phyloP scores from a whole-genome alignment of 2,113 vertebrate species.

The Anthoscopus minutus region DNA sequence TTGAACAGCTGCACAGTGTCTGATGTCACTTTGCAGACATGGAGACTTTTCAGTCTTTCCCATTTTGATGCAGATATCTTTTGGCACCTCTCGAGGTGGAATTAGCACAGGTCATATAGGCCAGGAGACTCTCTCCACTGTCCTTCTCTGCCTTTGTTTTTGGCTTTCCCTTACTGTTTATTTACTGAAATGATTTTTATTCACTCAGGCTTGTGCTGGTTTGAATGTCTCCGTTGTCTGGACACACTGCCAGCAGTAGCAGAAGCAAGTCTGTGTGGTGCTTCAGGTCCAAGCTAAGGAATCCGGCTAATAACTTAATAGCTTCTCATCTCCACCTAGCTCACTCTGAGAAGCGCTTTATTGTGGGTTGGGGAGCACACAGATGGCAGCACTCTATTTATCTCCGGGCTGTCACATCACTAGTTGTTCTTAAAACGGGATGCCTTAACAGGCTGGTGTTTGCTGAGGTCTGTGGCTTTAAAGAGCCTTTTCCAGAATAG shows the following conservation, averaged over 20 bases:
- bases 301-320: constrained; percentile 68
- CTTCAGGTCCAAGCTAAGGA: constrained; percentile 48
- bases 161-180: constrained; percentile 36
- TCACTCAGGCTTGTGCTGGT: not conserved
- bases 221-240: constrained; percentile 70
- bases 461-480: not conserved
- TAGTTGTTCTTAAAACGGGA: not conserved
- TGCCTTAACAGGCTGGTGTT: not conserved
- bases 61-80: constrained; percentile 73
- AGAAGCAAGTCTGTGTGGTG: not conserved
- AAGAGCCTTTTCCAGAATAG: not conserved
- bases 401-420: not conserved
- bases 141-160: not conserved
- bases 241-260: constrained; percentile 27
- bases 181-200: not conserved
- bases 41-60: not conserved
- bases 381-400: constrained; percentile 40
- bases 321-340: constrained; percentile 4
- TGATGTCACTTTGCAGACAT: constrained; percentile 44
- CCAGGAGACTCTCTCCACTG: not conserved
- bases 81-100: constrained; percentile 53
- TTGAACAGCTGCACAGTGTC: constrained; percentile 65
- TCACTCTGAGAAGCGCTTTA: constrained; percentile 30
- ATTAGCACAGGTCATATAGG: constrained; percentile 16
- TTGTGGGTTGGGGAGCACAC: not conserved